Percentiles rank a stretch among this genome's conserved stretches.
Evolutionary conservation across 2,797 vertebrate species (phyloP).

Genomic region (Apogon talboti): DNA sequence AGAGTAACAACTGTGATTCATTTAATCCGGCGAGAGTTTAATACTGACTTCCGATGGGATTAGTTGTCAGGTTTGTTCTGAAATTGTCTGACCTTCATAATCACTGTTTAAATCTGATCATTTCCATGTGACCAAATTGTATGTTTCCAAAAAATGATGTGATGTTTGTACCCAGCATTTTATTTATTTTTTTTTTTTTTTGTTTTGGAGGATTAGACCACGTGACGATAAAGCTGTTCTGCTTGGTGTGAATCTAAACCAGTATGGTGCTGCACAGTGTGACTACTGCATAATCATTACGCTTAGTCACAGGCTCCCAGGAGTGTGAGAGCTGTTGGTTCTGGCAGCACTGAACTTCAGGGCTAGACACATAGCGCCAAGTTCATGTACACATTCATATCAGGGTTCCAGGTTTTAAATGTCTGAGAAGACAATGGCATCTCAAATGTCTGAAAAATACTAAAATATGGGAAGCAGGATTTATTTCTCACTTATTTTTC

Average conservation of each 20-base stretch:
- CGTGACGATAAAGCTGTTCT: slow-evolving; percentile 10
- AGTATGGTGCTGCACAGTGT: slow-evolving; percentile 15
- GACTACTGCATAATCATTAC: slow-evolving; percentile 11
- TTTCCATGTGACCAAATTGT: slow-evolving; percentile 24
- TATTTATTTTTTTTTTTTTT: slow-evolving; percentile 4
- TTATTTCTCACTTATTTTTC: too few relatives aligned
- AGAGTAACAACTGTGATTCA: neutral
- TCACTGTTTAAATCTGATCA: slow-evolving; percentile 16
- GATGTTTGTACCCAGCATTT: slow-evolving; percentile 4
- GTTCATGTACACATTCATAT: neutral
- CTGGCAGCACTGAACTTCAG: slow-evolving; percentile 7
- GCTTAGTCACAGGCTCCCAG: slow-evolving; percentile 7
- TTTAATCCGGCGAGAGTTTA: neutral
- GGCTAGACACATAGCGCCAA: slow-evolving; percentile 1
- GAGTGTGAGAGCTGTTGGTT: neutral
- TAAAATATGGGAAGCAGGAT: too few relatives aligned
- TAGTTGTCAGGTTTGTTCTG: slow-evolving; percentile 3
- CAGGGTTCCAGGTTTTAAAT: too few relatives aligned
- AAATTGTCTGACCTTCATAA: slow-evolving; percentile 22
- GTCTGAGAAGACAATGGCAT: too few relatives aligned
- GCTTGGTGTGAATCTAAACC: slow-evolving; percentile 19
- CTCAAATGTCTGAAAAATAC: too few relatives aligned
- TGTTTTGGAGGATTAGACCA: slow-evolving; percentile 19
- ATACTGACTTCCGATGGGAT: slow-evolving; percentile 5
- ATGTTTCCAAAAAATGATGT: slow-evolving; percentile 4